Evolutionary conservation across 2,797 vertebrate species (phyloP).

Genomic region (Mallotus villosus): DNA sequence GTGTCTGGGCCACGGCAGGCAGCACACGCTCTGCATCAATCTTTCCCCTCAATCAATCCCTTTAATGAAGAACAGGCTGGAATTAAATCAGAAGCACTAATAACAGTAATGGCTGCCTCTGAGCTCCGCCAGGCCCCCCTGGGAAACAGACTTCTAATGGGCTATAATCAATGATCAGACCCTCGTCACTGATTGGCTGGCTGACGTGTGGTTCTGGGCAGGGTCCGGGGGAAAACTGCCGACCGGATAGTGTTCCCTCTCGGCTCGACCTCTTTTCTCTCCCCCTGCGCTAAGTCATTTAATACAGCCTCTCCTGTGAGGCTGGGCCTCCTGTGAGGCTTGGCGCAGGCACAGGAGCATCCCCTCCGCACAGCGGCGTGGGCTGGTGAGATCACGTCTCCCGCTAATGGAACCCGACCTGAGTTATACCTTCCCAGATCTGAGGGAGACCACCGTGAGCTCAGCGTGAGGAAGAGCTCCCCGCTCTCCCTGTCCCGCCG

Average conservation of each 20-base stretch:
- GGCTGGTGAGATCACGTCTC: conserved; percentile 11
- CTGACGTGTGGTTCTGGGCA: conserved; percentile 25
- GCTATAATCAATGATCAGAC: conserved; percentile 47
- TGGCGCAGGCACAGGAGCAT: conserved; percentile 15
- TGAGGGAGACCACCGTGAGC: conserved; percentile 17
- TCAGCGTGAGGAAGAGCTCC: conserved; percentile 22
- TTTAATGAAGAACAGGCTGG: conserved; percentile 45
- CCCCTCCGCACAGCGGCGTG: conserved; percentile 10
- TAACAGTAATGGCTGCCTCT: conserved; percentile 45
- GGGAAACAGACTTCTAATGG: conserved; percentile 34
- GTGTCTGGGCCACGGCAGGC: not conserved
- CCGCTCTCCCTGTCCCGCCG: conserved; percentile 22
- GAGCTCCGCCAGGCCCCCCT: conserved; percentile 14
- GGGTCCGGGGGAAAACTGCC: not conserved
- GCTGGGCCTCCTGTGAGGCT: conserved; percentile 22
- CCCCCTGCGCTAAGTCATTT: conserved; percentile 15
- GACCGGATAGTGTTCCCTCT: not conserved
- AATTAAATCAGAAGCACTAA: conserved; percentile 50
- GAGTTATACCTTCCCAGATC: conserved; percentile 37
- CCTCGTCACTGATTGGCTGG: conserved; percentile 43
- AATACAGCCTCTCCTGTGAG: conserved; percentile 22
- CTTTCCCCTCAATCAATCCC: conserved; percentile 46
- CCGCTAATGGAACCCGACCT: conserved; percentile 44
- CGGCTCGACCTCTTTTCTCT: conserved; percentile 7
- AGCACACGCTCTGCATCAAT: conserved; percentile 23